A percentile compares a stretch with the other conserved stretches of the same genome.
Evolutionary conservation across 2,888 invertebrate species (phyloP).

Genomic region (Conus canariensis): DNA sequence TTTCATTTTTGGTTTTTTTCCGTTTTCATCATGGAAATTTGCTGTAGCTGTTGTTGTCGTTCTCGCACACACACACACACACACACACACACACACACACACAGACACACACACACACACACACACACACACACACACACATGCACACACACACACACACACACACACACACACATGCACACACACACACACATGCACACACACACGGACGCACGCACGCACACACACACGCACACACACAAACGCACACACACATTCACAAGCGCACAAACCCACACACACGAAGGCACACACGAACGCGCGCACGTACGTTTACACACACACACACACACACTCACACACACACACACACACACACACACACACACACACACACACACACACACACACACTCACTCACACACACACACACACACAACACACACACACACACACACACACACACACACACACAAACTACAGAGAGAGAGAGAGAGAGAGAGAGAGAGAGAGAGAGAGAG

Average conservation of each 20-base stretch:
- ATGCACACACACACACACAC: conserved; percentile 7
- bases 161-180: not conserved
- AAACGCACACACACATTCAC: not conserved
- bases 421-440: no score
- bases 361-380: not conserved
- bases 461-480: not conserved
- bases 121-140: not conserved
- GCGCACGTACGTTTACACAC: conserved; percentile 33
- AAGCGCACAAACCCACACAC: not conserved
- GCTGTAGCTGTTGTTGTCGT: no score
- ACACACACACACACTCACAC: not conserved
- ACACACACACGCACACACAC: conserved; percentile 1
- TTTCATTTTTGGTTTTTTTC: no score
- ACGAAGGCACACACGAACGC: not conserved
- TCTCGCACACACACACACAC: not conserved
- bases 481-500: not conserved
- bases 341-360: conserved; percentile 13
- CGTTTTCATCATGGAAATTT: no score
- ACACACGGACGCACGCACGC: not conserved
- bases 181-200: not conserved
- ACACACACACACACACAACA: not conserved
- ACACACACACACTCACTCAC: not conserved
- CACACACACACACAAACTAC: no score
- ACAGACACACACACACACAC: not conserved
- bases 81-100: not conserved